Conservation (phyloP, 2,797 vertebrate species). For the Tauraco hartlaubi region DNA sequence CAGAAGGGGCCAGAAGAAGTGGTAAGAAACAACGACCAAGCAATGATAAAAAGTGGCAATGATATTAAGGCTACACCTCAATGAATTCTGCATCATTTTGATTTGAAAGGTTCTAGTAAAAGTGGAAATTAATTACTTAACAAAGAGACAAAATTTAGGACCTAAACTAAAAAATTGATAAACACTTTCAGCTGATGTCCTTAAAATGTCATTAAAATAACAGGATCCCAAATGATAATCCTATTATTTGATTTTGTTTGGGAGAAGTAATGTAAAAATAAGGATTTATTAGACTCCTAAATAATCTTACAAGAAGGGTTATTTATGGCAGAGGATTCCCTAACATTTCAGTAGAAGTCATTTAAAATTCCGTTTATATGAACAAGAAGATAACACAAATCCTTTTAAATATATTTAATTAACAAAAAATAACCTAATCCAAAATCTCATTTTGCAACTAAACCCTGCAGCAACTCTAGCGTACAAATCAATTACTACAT, state of each 20-base stretch:
- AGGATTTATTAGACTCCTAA: conserved; percentile 51
- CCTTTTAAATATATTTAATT: conserved; percentile 77
- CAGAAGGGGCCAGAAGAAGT: not conserved
- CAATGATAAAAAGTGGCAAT: not conserved
- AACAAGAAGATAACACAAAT: conserved; percentile 74
- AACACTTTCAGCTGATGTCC: conserved; percentile 15
- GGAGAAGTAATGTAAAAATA: conserved; percentile 54
- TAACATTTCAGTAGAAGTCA: conserved; percentile 65
- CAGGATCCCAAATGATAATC: conserved; percentile 1
- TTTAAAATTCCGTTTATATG: conserved; percentile 71
- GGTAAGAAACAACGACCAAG: not conserved
- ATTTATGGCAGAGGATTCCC: conserved; percentile 46
- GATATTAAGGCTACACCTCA: not conserved
- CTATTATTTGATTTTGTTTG: conserved; percentile 59
- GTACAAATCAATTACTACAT: conserved; percentile 54
- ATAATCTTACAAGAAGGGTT: conserved; percentile 57
- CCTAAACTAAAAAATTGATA: conserved; percentile 41
- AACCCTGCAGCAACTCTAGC: conserved; percentile 55
- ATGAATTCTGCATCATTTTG: not conserved
- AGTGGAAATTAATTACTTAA: conserved; percentile 40
- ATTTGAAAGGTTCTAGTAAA: not conserved
- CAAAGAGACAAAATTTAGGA: not conserved
- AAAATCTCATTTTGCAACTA: conserved; percentile 74
- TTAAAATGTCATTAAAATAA: conserved; percentile 59
- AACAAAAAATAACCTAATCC: conserved; percentile 41